Evolutionary conservation across 2,797 vertebrate genomes (phyloP), one percentile per base, ranked within the genome.

Genomic region (Columba guinea): DNA sequence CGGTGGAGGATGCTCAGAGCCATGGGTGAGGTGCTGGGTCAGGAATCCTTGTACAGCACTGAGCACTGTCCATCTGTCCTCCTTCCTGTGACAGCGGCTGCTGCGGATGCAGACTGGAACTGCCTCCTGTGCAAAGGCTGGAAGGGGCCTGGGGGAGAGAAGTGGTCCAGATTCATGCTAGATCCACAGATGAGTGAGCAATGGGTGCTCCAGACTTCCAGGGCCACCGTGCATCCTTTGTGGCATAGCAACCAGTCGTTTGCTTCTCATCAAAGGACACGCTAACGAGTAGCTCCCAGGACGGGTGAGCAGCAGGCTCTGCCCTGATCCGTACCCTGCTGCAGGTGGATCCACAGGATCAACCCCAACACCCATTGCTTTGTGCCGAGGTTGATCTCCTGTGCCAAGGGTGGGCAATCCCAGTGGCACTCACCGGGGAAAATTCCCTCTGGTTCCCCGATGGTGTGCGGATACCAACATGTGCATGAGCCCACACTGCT

Each of bases 401-500:
- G 0, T 48, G 46, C 44, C 7, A 1, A 71, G 52, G 37, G 44
- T 4, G 4, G 23, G n/a, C 11, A 28, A 60, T 58, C 27, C 58
- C 9, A 1, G 35, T 1, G 2, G 51, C 11, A 0, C 30, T 51
- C 14, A 0, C 37, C 8, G 5, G 44, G 32, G 49, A 64, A 58
- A 46, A 70, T 58, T 24, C 34, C 11, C 41, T n/a, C 35, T 9
- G 30, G 1, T 70, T 51, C 44, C 41, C 44, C 13, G 5, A 20
- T 3, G 12, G 13, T 28, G 15, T 46, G 8, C 52, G 51, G 58
- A 13, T 71, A 23, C n/a, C 41, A 27, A 9, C 5, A 0, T 0
- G 5, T 7, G 49, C 35, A 0, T 0, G n/a, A 74, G n/a, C 79
- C 34, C 64, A 41, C 2, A 0, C 7, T 0, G 0, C 56, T 48